Evolutionary conservation across 30 jellyfish, hydroid and myxozoan species (phyloP).

Genomic region (Aurelia coerulea): DNA sequence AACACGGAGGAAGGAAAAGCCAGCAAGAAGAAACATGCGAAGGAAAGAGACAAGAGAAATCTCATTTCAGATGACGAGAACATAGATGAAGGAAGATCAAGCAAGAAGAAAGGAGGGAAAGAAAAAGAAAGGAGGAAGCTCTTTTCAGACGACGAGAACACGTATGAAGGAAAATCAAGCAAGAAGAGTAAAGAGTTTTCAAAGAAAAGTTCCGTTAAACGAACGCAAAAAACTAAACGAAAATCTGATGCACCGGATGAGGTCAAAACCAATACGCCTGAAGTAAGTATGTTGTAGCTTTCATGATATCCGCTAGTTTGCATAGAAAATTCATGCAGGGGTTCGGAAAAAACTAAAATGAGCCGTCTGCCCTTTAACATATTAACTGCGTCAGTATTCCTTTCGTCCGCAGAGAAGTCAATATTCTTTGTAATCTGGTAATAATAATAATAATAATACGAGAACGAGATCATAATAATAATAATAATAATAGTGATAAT

Average conservation of each 20-base stretch:
- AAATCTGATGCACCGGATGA: background rate
- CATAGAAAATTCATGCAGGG: too few relatives aligned
- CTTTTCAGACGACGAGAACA: conserved; percentile 30
- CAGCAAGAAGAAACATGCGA: background rate
- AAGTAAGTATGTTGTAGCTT: background rate
- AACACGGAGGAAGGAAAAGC: background rate
- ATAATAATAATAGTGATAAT: too few relatives aligned
- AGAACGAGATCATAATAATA: too few relatives aligned
- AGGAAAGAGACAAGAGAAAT: background rate
- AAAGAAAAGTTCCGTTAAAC: conserved; percentile 36
- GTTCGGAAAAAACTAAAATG: too few relatives aligned
- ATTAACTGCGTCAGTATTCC: too few relatives aligned
- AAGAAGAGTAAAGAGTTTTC: conserved; percentile 31
- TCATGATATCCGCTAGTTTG: background rate
- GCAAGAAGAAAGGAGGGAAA: background rate
- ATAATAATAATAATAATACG: too few relatives aligned
- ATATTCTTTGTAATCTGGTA: too few relatives aligned
- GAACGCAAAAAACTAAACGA: background rate
- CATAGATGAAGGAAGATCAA: background rate
- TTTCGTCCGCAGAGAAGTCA: too few relatives aligned
- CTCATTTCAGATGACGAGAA: conserved; percentile 37
- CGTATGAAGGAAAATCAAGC: background rate
- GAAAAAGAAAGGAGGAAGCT: background rate
- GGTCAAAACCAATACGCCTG: background rate
- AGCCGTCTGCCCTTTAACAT: too few relatives aligned